Base-by-base conservation (phyloP, 2,113 vertebrate species). In the Salminus brasiliensis region DNA sequence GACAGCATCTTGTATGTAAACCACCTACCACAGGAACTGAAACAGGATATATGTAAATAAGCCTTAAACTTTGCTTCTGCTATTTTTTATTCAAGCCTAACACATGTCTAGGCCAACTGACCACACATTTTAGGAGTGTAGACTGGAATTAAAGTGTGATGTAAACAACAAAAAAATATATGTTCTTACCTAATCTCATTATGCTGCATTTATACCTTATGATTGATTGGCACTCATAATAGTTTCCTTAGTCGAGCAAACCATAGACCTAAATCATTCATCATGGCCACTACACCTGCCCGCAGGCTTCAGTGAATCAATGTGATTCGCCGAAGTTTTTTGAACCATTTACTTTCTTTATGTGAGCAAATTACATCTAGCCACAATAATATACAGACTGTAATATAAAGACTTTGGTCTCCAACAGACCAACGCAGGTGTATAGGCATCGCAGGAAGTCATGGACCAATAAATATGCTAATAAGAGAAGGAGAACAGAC, bases 31-130 rank as follows among this genome's bases (percentile, higher is more conserved):
- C 9, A 29, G 16, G 43, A 63, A 76, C 34, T 63, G 49, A 74
- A 53, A 77, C 74, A 53, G 62, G 78, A 84, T 49, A 13, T 18
- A 72, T 55, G 30, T 10, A 69, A 77, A 60, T 67, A 23, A 66
- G 39, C 5, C 32, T 34, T 79, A 49, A 32, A 41, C 67, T 68
- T 32, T 52, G 76, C n/a, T n/a, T 63, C 43, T n/a, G 41, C 34
- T 43, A 45, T 69, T 74, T 47, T 32, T n/a, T n/a, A n/a, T n/a
- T n/a, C n/a, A 52, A 8, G 21, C 9, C 60, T 15, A 9, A n/a
- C 30, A 18, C 3, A 59, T 32, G 27, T n/a, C 13, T 18, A 43
- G 71, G 36, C 12, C 23, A 23, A 9, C 21, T 23, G 52, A 8
- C 11, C 18, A 15, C 43, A 45, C 2, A 11, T 45, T 45, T 45